Conservation (phyloP, 2,113 vertebrate genomes). For the Taurulus bubalis region DNA sequence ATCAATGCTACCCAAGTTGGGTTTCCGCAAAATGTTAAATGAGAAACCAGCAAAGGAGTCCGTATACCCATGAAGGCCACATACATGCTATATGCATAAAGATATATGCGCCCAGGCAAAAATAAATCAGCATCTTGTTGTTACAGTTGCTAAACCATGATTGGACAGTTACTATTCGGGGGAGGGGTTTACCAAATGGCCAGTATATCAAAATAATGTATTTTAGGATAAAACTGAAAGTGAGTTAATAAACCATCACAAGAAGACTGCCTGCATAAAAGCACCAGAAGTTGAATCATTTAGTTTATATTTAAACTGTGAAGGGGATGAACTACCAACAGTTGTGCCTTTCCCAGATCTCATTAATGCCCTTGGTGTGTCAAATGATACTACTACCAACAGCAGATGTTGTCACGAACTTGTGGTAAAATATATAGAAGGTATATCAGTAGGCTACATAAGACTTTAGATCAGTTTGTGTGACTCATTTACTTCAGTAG, state of each 20-base stretch:
- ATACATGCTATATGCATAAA: not conserved
- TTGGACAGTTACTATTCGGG: not conserved
- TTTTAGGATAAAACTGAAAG: not conserved
- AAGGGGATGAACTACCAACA: not conserved
- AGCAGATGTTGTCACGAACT: not conserved
- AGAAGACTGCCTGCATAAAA: not conserved
- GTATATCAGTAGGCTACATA: not conserved
- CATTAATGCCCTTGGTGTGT: not conserved
- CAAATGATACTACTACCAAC: not conserved
- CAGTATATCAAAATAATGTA: not conserved
- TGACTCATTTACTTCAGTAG: conserved; percentile 22
- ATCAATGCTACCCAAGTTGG: not conserved
- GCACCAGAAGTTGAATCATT: not conserved
- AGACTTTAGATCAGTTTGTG: not conserved
- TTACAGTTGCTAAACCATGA: not conserved
- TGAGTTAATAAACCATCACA: not conserved
- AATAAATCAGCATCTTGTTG: not conserved
- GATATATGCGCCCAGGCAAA: not conserved
- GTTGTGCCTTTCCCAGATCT: not conserved
- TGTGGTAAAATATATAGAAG: too few species aligned
- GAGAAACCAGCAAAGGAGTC: not conserved
- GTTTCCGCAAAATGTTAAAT: not conserved
- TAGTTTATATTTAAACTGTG: conserved; percentile 1
- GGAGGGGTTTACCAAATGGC: not conserved
- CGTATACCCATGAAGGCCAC: not conserved